Conservation (phyloP, 2,888 invertebrate genomes). For the Chirona hameri region DNA sequence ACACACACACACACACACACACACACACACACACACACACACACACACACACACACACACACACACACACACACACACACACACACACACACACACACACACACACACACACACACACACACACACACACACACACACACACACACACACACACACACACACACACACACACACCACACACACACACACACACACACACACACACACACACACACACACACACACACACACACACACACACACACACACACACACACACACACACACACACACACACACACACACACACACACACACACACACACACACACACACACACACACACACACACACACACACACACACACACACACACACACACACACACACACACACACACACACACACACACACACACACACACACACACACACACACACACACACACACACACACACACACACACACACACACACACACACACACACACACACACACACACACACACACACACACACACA, state of each 20-base stretch:
- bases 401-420: background rate
- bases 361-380: too few relatives aligned
- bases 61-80: too few relatives aligned
- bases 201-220: background rate
- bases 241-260: background rate
- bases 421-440: background rate
- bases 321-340: background rate
- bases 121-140: conserved; percentile 1
- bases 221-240: background rate
- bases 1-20: background rate
- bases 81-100: background rate
- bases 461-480: background rate
- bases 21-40: background rate
- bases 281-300: background rate
- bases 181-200: background rate
- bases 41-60: background rate
- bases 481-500: background rate
- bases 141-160: background rate
- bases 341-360: background rate
- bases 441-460: too few relatives aligned
- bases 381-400: background rate
- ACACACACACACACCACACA: background rate
- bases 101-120: background rate
- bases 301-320: background rate
- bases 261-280: too few relatives aligned